These are phyloP conservation scores for Drosophila repleta DNA, from an alignment of 1,140 invertebrate genomes.

Conservation along the genomic window DNA sequence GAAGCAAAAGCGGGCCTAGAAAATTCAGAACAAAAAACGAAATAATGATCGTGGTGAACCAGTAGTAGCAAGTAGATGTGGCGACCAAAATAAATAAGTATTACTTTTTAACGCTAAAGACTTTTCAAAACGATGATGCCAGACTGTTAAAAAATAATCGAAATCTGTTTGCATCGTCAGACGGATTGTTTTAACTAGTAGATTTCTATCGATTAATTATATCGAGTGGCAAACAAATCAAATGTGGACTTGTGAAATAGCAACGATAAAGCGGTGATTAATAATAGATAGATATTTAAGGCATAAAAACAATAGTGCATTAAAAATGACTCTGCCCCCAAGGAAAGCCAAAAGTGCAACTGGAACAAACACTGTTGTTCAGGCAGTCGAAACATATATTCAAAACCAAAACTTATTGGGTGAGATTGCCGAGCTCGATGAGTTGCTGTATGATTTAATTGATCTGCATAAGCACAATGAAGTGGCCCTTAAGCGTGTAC, in stretches of 20 bases:
- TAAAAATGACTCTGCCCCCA: constrained; percentile 48
- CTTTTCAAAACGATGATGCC: not conserved
- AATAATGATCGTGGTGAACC: too few relatives aligned
- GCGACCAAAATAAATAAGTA: too few relatives aligned
- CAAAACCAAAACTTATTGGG: constrained; percentile 70
- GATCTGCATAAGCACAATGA: constrained; percentile 56
- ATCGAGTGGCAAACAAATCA: not conserved
- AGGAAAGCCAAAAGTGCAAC: constrained; percentile 61
- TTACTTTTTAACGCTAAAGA: too few relatives aligned
- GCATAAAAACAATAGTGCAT: not conserved
- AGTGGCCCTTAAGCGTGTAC: constrained; percentile 51
- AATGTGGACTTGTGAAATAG: constrained; percentile 21
- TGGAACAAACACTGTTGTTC: constrained; percentile 58
- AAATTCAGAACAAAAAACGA: too few relatives aligned
- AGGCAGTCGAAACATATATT: constrained; percentile 58
- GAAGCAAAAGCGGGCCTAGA: too few relatives aligned
- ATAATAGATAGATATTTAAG: not conserved
- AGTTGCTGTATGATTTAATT: constrained; percentile 59
- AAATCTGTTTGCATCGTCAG: too few relatives aligned
- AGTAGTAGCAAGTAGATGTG: not conserved
- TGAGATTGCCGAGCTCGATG: constrained; percentile 64
- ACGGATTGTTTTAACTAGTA: too few relatives aligned
- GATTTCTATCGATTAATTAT: not conserved
- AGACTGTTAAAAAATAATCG: not conserved
- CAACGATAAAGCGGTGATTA: not conserved